Evolutionary conservation across 2,888 invertebrate species (phyloP).

Genomic region (Nomada ferruginata): DNA sequence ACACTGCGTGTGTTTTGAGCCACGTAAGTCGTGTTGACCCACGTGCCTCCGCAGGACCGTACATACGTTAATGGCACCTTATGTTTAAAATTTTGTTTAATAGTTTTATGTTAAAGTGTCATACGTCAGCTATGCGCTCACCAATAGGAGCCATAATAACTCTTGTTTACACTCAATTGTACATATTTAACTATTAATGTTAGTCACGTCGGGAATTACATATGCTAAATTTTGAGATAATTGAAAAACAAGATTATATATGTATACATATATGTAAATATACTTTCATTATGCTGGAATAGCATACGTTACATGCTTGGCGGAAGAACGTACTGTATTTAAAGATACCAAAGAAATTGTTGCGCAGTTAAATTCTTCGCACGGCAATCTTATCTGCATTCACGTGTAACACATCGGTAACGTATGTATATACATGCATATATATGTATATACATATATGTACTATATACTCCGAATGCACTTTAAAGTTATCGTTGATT

Average conservation of each 20-base stretch:
- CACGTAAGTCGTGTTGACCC: conserved; percentile 50
- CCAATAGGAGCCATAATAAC: neutral
- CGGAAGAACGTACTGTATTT: neutral
- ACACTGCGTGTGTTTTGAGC: conserved; percentile 45
- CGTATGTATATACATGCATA: too few relatives aligned
- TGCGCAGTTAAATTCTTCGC: neutral
- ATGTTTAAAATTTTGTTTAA: neutral
- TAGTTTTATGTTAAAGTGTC: neutral
- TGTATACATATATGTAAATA: neutral
- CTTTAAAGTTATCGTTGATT: conserved; percentile 22
- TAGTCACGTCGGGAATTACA: neutral
- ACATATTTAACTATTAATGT: neutral
- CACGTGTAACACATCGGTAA: neutral
- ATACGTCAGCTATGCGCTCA: neutral
- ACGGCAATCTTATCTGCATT: conserved; percentile 30
- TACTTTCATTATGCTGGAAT: neutral
- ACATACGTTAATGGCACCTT: neutral
- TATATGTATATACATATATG: too few relatives aligned
- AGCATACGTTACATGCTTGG: neutral
- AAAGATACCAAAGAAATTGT: neutral
- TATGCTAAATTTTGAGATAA: neutral
- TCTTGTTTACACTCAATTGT: neutral
- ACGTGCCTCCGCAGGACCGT: conserved; percentile 58
- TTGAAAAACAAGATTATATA: neutral
- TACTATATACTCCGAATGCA: conserved; percentile 25